A percentile compares a stretch with the other conserved stretches of the same genome.
Evolutionary conservation across 2,888 invertebrate species (phyloP).

Genomic region (Tipula unca): DNA sequence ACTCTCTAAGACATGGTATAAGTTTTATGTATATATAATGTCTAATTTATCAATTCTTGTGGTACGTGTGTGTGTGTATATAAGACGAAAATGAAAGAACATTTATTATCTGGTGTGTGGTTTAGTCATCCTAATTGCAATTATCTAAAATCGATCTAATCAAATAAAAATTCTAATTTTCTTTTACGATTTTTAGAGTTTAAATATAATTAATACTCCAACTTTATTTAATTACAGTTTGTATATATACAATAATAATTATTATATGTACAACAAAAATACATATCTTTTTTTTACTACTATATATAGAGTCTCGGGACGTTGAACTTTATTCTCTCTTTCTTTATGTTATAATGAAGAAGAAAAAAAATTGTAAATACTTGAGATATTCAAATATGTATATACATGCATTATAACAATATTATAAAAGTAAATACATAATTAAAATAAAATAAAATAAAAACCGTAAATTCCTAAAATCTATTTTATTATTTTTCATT

Average conservation of each 20-base stretch:
- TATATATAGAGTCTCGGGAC: background rate
- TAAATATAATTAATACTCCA: background rate
- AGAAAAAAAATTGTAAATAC: background rate
- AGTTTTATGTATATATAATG: background rate
- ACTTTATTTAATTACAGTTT: background rate
- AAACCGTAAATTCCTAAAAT: slow-evolving; percentile 1
- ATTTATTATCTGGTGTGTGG: background rate
- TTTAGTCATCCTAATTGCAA: background rate
- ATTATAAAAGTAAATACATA: background rate
- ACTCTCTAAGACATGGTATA: background rate
- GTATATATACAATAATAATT: background rate
- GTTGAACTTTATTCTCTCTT: background rate
- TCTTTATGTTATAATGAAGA: background rate
- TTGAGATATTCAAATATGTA: background rate
- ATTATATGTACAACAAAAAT: background rate
- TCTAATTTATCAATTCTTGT: background rate
- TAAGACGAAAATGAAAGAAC: background rate
- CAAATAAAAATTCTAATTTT: background rate
- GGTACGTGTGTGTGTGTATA: background rate
- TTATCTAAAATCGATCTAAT: background rate
- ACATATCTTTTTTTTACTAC: background rate
- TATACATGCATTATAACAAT: background rate
- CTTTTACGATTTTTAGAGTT: too few species aligned
- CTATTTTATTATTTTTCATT: background rate
- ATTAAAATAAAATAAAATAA: background rate